phyloP scores from a whole-genome alignment of 92 coral and sea anemone species.

The Diadumene lineata region DNA sequence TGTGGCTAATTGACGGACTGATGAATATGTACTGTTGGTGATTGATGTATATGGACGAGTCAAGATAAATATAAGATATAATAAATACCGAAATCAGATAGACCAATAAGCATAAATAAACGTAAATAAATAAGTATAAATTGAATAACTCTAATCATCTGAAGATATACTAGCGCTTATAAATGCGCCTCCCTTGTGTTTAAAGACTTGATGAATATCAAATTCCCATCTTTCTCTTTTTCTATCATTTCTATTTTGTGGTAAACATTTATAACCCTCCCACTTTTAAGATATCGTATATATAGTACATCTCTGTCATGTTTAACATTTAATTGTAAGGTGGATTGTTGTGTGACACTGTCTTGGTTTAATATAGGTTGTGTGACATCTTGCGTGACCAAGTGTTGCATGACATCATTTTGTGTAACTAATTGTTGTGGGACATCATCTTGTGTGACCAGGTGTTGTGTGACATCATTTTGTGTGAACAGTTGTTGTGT shows the following conservation, averaged over 20 bases:
- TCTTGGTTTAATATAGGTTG: neutral
- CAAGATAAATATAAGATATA: too few relatives aligned
- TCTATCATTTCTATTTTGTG: neutral
- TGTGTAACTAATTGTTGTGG: too few relatives aligned
- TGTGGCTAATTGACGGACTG: too few relatives aligned
- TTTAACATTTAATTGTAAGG: neutral
- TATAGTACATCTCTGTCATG: neutral
- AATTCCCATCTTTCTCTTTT: neutral
- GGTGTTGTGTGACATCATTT: too few relatives aligned
- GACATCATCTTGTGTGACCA: too few relatives aligned
- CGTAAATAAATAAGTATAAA: too few relatives aligned
- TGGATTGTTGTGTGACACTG: neutral
- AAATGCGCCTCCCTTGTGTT: neutral
- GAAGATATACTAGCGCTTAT: neutral
- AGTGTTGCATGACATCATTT: too few relatives aligned
- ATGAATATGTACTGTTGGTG: too few relatives aligned
- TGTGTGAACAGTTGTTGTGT: too few relatives aligned
- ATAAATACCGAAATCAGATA: too few relatives aligned
- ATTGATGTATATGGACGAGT: too few relatives aligned
- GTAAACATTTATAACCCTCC: neutral
- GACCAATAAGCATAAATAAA: too few relatives aligned
- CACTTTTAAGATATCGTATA: slow-evolving; percentile 16
- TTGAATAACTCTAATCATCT: neutral
- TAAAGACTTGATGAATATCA: neutral
- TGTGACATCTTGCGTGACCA: neutral